These are phyloP conservation scores for Cotesia glomerata DNA, from an alignment of 1,140 invertebrate genomes.

Conservation along the genomic window DNA sequence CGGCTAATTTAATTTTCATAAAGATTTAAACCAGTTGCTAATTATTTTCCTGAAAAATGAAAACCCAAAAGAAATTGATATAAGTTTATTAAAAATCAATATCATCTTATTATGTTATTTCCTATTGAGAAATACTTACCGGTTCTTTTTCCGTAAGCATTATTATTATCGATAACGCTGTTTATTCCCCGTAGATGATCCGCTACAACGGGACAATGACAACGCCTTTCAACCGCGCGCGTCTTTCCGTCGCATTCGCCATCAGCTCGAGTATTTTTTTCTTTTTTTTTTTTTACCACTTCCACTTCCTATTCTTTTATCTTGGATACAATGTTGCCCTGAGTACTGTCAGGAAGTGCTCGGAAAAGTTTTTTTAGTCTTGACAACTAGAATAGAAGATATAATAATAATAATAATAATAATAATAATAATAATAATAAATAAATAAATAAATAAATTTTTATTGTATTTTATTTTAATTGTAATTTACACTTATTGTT, in stretches of 20 bases:
- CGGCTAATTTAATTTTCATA: too few species aligned
- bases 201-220: constrained; percentile 14
- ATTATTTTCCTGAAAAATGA: too few species aligned
- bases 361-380: background rate
- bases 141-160: background rate
- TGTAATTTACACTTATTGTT: constrained; percentile 43
- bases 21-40: too few species aligned
- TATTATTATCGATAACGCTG: constrained; percentile 27
- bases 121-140: constrained; percentile 7
- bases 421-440: background rate
- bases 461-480: background rate
- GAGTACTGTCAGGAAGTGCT: background rate
- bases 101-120: constrained; percentile 27
- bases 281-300: background rate
- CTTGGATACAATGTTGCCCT: background rate
- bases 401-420: background rate
- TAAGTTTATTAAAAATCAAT: background rate
- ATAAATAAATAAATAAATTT: background rate
- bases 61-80: background rate
- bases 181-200: constrained; percentile 26
- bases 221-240: constrained; percentile 3
- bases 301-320: constrained; percentile 13
- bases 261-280: background rate
- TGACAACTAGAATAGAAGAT: background rate
- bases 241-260: constrained; percentile 5